phyloP scores from a whole-genome alignment of 2,888 invertebrate genomes.

The Dexiosoma caninum region DNA sequence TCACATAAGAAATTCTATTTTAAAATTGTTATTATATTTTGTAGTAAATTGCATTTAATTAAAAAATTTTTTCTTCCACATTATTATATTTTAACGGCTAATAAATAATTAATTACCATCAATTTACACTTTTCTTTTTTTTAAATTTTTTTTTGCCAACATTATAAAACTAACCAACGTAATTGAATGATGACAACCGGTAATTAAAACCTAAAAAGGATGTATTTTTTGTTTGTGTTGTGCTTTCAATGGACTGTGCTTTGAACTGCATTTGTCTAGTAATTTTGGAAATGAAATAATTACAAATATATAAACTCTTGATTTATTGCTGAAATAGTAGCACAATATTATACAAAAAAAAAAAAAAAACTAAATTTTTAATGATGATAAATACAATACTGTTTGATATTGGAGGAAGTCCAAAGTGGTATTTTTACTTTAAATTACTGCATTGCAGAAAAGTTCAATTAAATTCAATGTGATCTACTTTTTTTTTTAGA shows the following conservation, averaged over 20 bases:
- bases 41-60: background rate
- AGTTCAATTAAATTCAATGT: background rate
- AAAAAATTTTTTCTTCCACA: background rate
- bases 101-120: constrained; percentile 25
- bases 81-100: background rate
- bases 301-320: background rate
- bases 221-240: background rate
- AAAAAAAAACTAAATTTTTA: background rate
- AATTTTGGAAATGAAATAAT: constrained; percentile 35
- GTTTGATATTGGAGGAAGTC: background rate
- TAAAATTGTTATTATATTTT: background rate
- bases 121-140: too few species aligned
- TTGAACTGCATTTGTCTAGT: background rate
- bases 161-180: background rate
- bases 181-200: constrained; percentile 27
- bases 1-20: background rate
- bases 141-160: too few species aligned
- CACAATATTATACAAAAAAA: too few species aligned
- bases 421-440: background rate
- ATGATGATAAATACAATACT: background rate
- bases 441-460: background rate
- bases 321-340: constrained; percentile 6
- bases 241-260: background rate
- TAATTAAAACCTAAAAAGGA: constrained; percentile 16
- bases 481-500: background rate